Percentiles rank a stretch among this genome's conserved stretches.
Evolutionary conservation across 2,888 invertebrate genomes (phyloP).

Genomic region (Cantharis rustica): DNA sequence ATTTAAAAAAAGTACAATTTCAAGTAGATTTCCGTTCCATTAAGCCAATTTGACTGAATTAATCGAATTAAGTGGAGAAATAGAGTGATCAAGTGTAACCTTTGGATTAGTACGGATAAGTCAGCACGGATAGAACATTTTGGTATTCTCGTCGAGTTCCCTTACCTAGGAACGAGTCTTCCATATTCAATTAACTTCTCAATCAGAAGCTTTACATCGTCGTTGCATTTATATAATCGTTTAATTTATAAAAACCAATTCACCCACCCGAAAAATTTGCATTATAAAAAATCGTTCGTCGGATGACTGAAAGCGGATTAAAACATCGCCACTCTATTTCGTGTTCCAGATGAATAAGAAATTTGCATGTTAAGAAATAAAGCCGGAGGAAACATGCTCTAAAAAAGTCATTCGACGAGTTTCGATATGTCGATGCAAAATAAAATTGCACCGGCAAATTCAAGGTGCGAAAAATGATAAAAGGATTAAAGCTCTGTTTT

Average conservation of each 20-base stretch:
- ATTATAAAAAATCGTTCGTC: background rate
- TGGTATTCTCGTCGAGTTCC: constrained; percentile 26
- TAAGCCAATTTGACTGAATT: constrained; percentile 45
- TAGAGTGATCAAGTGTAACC: constrained; percentile 13
- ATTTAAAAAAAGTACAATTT: constrained; percentile 37
- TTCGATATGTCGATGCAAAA: background rate
- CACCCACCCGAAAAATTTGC: background rate
- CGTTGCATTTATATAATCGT: constrained; percentile 31
- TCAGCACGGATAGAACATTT: constrained; percentile 14
- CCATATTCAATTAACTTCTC: constrained; percentile 36
- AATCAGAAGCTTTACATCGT: constrained; percentile 33
- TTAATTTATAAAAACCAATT: constrained; percentile 26
- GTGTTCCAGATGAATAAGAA: background rate
- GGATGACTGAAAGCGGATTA: constrained; percentile 1
- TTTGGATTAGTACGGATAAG: constrained; percentile 13
- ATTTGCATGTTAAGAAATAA: background rate
- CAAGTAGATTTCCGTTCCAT: constrained; percentile 38
- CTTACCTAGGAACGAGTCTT: constrained; percentile 18
- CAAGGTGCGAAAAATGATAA: background rate
- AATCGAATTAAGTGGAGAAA: constrained; percentile 39
- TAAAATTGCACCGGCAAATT: background rate
- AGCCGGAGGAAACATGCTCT: background rate
- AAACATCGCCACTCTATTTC: constrained; percentile 1
- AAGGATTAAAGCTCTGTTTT: background rate
- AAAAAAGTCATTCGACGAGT: background rate